Base-by-base conservation (phyloP, 2,888 invertebrate species). In the Ypsolopha scabrella region DNA sequence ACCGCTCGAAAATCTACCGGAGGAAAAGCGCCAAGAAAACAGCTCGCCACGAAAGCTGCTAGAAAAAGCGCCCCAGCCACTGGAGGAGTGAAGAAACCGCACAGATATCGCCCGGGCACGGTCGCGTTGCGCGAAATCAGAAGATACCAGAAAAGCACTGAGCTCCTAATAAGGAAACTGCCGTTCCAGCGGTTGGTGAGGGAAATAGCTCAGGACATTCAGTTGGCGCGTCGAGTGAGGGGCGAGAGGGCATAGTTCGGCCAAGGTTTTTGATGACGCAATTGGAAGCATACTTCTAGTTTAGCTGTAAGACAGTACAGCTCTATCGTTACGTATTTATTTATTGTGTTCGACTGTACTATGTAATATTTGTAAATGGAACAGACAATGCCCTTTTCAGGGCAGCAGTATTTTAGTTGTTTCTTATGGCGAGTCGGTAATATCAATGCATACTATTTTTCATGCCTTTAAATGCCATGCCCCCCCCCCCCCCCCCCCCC, bases 1-100 rank as follows among this genome's bases (percentile, higher is more conserved):
- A 92, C 92, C 0, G 92, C 92, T 13, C 88, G 92, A 56, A 93
- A 93, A 61, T 92, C 91, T 0, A 92, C 92, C 41, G 92, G 92
- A 63, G 92, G 92, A n/a, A 92, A 92, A 68, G 92, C 92, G 35
- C 92, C 92, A 0, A 77, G 92, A 50, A 92, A 92, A 65, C 91
- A 91, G 63, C 68, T 92, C 54, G 91, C 91, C 0, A 92, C 91
- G 1, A 92, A 92, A 74, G 92, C 92, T 0, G 92, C 91, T 0
- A 82, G 92, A 57, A 92, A 92, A 69, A 91, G 90, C 63, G 92
- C 92, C 0, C 91, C 92, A 33, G 90, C 92, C 0, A 91, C 92
- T 0, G 92, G 92, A 24, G 92, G 92, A 33, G 91, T 92, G 3
- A 93, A 93, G 71, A 92, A 92, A 72, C 92, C 92, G 0, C 92